These are phyloP conservation scores for Lymantria monacha DNA, from an alignment of 2,888 invertebrate species.

Conservation along the genomic window DNA sequence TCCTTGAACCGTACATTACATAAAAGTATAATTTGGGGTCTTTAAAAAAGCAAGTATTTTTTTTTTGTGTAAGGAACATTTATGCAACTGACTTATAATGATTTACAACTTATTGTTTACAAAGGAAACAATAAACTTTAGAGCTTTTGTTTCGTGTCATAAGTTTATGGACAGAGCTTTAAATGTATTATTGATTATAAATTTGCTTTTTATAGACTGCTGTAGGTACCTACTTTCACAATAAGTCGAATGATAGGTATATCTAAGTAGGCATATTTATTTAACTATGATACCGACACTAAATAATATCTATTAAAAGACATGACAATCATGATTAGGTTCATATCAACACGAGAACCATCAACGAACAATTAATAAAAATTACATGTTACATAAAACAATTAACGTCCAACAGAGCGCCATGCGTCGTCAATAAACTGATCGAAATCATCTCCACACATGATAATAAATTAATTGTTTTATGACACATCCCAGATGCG, in stretches of 20 bases:
- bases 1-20: not conserved
- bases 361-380: constrained; percentile 78
- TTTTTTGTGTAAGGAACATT: constrained; percentile 2
- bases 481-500: constrained; percentile 66
- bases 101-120: constrained; percentile 33
- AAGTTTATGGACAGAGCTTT: not conserved
- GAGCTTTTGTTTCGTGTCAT: constrained; percentile 18
- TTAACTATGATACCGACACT: too few species aligned
- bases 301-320: constrained; percentile 6
- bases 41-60: not conserved
- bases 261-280: too few species aligned
- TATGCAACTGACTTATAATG: constrained; percentile 24
- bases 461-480: constrained; percentile 80
- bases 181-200: not conserved
- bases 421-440: constrained; percentile 67
- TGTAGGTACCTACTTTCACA: too few species aligned
- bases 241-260: too few species aligned
- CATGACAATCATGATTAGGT: not conserved
- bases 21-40: not conserved
- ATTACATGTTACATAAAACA: constrained; percentile 74
- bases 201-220: too few species aligned
- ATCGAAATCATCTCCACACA: constrained; percentile 68
- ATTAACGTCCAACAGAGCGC: constrained; percentile 71
- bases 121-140: constrained; percentile 8
- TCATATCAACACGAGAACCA: constrained; percentile 32